A percentile compares a stretch with the other conserved stretches of the same genome.
Conservation (phyloP, 1,140 invertebrate genomes). For the Reticulitermes speratus region DNA sequence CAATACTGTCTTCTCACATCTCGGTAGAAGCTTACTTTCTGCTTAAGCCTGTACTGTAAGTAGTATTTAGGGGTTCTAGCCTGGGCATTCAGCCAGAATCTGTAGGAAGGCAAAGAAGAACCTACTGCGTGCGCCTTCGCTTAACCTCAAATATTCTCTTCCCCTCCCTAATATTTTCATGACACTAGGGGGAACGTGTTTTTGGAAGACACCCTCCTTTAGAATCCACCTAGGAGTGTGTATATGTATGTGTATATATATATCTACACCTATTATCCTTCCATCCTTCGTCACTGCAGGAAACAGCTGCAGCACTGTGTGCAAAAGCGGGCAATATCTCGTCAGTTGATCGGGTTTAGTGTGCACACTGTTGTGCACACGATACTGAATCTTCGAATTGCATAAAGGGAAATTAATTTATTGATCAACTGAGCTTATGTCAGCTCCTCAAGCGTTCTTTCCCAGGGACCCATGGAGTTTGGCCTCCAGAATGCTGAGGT, state of each 20-base stretch:
- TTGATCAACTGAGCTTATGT: no score
- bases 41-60: neutral
- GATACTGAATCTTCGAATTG: no score
- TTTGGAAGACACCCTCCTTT: neutral
- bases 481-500: no score
- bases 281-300: neutral
- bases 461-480: no score
- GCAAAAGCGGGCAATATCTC: neutral
- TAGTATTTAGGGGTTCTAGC: neutral
- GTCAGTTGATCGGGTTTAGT: neutral
- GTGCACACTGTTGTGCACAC: no score
- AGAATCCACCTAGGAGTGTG: neutral
- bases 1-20: neutral
- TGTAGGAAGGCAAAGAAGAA: neutral
- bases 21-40: neutral
- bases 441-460: no score
- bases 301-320: neutral
- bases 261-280: neutral
- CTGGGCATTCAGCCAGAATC: constrained; percentile 1
- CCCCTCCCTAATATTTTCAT: neutral
- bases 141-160: neutral
- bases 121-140: neutral
- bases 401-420: no score
- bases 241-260: neutral
- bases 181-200: constrained; percentile 1